Evolutionary conservation across 1,140 invertebrate genomes (phyloP), one percentile per base, ranked within the genome.

Genomic region (Megalonaias nervosa): DNA sequence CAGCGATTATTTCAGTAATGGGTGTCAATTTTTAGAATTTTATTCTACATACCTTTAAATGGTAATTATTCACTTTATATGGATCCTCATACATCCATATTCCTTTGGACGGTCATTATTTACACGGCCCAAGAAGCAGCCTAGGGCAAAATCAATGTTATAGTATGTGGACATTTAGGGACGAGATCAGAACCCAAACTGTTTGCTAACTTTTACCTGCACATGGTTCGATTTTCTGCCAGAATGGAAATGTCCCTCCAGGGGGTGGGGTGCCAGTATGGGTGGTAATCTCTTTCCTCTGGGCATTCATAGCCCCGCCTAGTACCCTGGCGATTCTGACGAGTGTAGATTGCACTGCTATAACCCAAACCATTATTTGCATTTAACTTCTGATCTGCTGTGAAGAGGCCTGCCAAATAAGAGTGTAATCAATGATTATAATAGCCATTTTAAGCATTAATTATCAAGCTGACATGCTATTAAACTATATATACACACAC

Each of bases 281-380:
- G 90, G 73, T 86, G 90, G 68, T 91, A 88, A 80, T 91, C 90
- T 62, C 89, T 72, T 74, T 91, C 90, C 70, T 91, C 90, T n/a
- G 90, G 89, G 74, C 90, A 91, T 78, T 91, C 90, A 74, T 90
- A 91, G 17, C 89, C 90, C 81, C 85, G 84, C 16, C 85, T 81
- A 65, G 86, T 87, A 21, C 89, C 90, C 67, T 86, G 86, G 6
- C 85, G 84, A 75, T 91, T 90, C 77, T 91, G 89, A 60, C 90
- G 70, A 4, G 90, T 91, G 77, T 88, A 86, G 65, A 86, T 86
- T 61, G 89, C 88, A 75, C 85, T 85, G 67, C 87, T 89, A 67
- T 85, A 84, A n/a, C 87, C 87, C 26, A 85, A 69, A 1, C 84
- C 84, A 75, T 88, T 90, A 81, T 88, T 84, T 1, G 67, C 77